Base-by-base conservation (phyloP, 2,113 vertebrate species). In the Felis chaus region DNA sequence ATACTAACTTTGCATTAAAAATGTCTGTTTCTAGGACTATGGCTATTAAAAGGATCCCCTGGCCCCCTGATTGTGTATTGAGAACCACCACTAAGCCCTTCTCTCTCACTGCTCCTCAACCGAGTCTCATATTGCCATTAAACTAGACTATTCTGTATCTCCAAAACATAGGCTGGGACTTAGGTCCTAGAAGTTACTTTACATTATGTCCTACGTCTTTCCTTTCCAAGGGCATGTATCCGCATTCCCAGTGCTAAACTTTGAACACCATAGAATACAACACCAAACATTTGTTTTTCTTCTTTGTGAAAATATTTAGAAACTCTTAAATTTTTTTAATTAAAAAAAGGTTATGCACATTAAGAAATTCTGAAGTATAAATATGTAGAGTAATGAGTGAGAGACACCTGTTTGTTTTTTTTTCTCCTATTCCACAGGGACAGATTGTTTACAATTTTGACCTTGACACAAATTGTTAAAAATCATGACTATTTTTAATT, bases 261-360 rank as follows among this genome's bases (percentile, higher is more conserved):
- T 41, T 68, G n/a, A 83, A 88, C 41, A 71, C 21, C 33, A 11
- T 12, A 66, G 50, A 65, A 29, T 16, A 48, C 5, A 79, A n/a
- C 12, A 45, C 2, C 61, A 50, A 85, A 18, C 41, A 16, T 55
- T 85, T 69, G 63, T 33, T 68, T 92, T 71, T 89, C 33, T 13
- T 92, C 87, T 85, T 94, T 79, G 50, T 81, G 73, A 53, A 7
- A 18, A 27, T 89, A 88, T 81, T 94, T 81, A 85, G 50, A 73
- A 91, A 78, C 39, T 39, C 61, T 68, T 91, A 33, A 7, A n/a
- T 57, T 36, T 55, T 95, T 61, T 55, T 41, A 74, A 71, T 65
- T 45, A 85, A 65, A 65, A 89, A 92, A 80, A 65, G 11, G 88
- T 69, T 39, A 80, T 61, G 25, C 11, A 57, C 13, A 39, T n/a